Base-by-base conservation (phyloP, 1,140 invertebrate genomes). In the Wasmannia auropunctata region DNA sequence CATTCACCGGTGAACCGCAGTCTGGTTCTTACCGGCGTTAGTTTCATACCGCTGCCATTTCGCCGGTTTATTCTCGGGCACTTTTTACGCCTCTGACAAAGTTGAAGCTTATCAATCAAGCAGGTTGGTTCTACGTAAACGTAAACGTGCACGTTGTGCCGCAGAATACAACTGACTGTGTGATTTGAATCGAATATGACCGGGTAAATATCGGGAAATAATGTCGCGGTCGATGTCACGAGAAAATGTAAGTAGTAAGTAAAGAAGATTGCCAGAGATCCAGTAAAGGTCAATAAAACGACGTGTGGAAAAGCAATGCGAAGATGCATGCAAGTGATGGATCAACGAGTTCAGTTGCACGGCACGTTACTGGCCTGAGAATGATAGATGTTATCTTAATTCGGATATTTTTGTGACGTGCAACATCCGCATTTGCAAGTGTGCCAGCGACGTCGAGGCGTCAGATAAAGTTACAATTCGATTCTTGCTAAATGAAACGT, bases 1-100 rank as follows among this genome's bases (percentile, higher is more conserved):
- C 92, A 91, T 86, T 93, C 92, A 88, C 88, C 85, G 88, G 0
- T 6, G 22, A 43, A 89, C 87, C 70, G 88, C 90, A 88, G 89
- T 87, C 83, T 89, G 25, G 89, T 87, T 86, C 89, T 70, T 74
- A 77, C 89, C 90, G 75, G 88, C 85, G 70, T 77, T 85, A 86
- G 37, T 46, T 43, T 46, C 43, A 56, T 37, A 70, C 34, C 70
- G 56, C 74, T 83, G 81, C 56, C 49, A 77, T 77, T 62, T 85
- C 74, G 8, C 62, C 80, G 49, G 62, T 74, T 58, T 49, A 74
- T 43, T 31, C 34, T 54, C 16, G 11, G 10, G n/a, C 2, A n/a
- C n/a, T 16, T n/a, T 7, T 10, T 49, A 31, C 40, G 60, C 16
- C 16, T 19, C 19, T 43, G 19, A 31, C 25, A 10, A 62, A 62